Evolutionary conservation across 2,113 vertebrate species (phyloP).

Genomic region (Hippoglossus stenolepis): DNA sequence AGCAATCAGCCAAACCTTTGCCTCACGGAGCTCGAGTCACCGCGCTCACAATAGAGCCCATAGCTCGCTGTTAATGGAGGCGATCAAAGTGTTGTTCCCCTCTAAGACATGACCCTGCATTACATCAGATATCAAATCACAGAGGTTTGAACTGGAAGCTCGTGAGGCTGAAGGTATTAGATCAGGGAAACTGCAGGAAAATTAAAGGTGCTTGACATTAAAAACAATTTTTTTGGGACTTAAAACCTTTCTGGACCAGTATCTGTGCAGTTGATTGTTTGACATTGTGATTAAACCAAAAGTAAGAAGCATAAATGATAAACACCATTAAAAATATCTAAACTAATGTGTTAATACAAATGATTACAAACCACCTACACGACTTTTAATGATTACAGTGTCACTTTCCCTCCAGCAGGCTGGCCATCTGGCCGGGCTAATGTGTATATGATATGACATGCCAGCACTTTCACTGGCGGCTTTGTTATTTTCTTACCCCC

Average conservation of each 20-base stretch:
- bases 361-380: slow-evolving; percentile 13
- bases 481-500: slow-evolving; percentile 71
- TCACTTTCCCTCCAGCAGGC: slow-evolving; percentile 65
- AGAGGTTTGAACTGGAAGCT: no score
- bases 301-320: not conserved
- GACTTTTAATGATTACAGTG: slow-evolving; percentile 50
- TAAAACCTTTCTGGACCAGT: not conserved
- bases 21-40: slow-evolving; percentile 41
- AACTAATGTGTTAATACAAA: slow-evolving; percentile 5
- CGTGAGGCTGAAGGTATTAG: not conserved
- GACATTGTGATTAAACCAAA: not conserved
- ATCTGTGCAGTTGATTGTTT: no score
- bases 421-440: slow-evolving; percentile 78
- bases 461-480: slow-evolving; percentile 75
- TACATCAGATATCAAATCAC: slow-evolving; percentile 33
- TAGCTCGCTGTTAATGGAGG: slow-evolving; percentile 56
- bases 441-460: slow-evolving; percentile 67
- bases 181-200: not conserved
- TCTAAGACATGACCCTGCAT: not conserved
- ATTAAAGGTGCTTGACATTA: no score
- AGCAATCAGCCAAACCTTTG: slow-evolving; percentile 66
- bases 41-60: slow-evolving; percentile 54
- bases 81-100: slow-evolving; percentile 60
- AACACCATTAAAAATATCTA: not conserved
- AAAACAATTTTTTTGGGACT: not conserved